phyloP scores from a whole-genome alignment of 2,888 invertebrate genomes.

The Microctonus brassicae region DNA sequence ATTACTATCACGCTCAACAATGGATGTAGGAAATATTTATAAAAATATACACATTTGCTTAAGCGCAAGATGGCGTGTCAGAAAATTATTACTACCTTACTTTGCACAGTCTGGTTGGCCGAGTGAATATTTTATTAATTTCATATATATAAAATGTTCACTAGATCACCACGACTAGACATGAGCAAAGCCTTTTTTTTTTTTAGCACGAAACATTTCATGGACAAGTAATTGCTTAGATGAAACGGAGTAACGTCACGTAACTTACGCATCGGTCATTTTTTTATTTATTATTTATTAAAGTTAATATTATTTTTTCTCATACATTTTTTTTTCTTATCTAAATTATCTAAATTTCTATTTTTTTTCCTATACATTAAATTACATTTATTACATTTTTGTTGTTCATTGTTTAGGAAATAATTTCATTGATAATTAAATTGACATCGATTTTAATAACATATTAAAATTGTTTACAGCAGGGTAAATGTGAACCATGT shows the following conservation, averaged over 20 bases:
- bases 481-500: too few species aligned
- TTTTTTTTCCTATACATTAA: not conserved
- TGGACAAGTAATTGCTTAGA: conserved; percentile 20
- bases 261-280: conserved; percentile 5
- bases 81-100: conserved; percentile 62
- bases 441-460: not conserved
- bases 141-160: conserved; percentile 46
- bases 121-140: conserved; percentile 64
- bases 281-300: not conserved
- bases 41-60: conserved; percentile 29
- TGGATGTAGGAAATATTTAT: conserved; percentile 44
- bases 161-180: not conserved
- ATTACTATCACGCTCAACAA: conserved; percentile 25
- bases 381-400: not conserved
- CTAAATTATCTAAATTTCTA: not conserved
- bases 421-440: not conserved
- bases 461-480: not conserved
- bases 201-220: conserved; percentile 29
- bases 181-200: conserved; percentile 4
- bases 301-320: too few species aligned
- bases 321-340: not conserved
- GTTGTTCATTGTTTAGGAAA: not conserved
- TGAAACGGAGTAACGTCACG: conserved; percentile 8
- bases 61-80: conserved; percentile 58
- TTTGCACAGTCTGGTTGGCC: conserved; percentile 50